Conservation (phyloP, 53 echinoderm and acorn worm species). For the Holothuria scabra region DNA sequence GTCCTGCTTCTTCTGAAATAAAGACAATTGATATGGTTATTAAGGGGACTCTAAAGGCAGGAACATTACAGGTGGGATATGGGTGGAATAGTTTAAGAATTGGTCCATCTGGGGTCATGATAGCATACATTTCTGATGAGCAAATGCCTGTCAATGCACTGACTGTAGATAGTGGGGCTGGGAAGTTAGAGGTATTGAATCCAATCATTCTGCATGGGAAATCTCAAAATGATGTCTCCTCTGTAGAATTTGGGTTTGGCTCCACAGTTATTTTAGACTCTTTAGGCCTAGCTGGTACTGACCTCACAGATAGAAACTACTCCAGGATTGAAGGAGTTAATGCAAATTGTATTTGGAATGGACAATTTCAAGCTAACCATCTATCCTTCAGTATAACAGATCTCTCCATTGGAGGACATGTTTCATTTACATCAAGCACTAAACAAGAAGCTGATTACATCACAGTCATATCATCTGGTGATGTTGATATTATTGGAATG, state of each 20-base stretch:
- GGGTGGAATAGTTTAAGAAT: conserved; percentile 64
- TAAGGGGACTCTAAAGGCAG: conserved; percentile 69
- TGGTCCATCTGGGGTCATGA: conserved; percentile 34
- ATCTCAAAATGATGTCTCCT: conserved; percentile 27
- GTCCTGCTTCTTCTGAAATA: conserved; percentile 56
- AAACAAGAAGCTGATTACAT: conserved; percentile 53
- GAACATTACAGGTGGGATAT: conserved; percentile 39
- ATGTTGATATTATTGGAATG: conserved; percentile 47
- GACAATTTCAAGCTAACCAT: conserved; percentile 48
- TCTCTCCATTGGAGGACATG: conserved; percentile 54
- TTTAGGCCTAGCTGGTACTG: conserved; percentile 46
- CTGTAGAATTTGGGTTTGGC: conserved; percentile 52
- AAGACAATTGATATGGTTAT: conserved; percentile 49
- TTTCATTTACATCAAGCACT: conserved; percentile 67
- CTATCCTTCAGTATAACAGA: conserved; percentile 53
- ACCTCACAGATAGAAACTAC: conserved; percentile 48
- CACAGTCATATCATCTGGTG: conserved; percentile 43
- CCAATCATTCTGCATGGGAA: conserved; percentile 69
- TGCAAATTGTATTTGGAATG: conserved; percentile 51
- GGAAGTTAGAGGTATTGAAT: conserved; percentile 60
- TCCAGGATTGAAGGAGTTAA: conserved; percentile 47
- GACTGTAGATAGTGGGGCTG: conserved; percentile 22
- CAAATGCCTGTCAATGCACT: conserved; percentile 52
- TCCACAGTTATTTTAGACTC: conserved; percentile 62
- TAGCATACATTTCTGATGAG: conserved; percentile 10